These are phyloP conservation scores for Drosophila lini DNA, from an alignment of 1,140 invertebrate genomes.

Conservation along the genomic window DNA sequence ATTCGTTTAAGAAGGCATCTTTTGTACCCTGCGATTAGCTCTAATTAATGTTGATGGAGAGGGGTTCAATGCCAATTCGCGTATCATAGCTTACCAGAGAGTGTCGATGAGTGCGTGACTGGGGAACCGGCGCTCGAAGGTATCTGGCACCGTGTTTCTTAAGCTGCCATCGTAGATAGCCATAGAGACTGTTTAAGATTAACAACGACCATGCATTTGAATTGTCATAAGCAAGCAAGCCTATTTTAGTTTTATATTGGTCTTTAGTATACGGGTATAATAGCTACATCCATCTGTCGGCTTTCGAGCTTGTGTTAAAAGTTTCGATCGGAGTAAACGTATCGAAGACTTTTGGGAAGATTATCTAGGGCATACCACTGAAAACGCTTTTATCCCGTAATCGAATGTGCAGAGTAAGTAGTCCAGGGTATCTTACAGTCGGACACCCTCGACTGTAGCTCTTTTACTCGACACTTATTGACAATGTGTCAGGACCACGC, in stretches of 20 bases:
- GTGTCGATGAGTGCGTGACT: not conserved
- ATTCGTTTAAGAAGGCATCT: constrained; percentile 33
- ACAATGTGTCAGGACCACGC: constrained; percentile 15
- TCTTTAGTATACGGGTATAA: not conserved
- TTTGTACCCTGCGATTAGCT: constrained; percentile 15
- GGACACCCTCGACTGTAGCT: not conserved
- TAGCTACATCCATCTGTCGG: not conserved
- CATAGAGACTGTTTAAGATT: too few relatives aligned
- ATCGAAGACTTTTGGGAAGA: not conserved
- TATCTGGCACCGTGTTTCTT: constrained; percentile 9
- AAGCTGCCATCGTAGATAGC: not conserved
- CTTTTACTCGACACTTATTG: constrained; percentile 10
- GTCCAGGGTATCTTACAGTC: not conserved
- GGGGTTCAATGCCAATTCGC: not conserved
- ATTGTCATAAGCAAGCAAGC: not conserved
- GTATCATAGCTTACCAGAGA: not conserved
- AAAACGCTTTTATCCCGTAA: not conserved
- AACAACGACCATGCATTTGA: not conserved
- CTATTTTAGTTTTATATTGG: not conserved
- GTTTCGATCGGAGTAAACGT: not conserved
- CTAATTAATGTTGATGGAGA: constrained; percentile 59
- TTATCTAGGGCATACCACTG: not conserved
- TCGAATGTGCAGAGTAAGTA: not conserved
- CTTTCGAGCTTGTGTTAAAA: not conserved
- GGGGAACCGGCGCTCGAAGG: not conserved